A percentile compares a stretch with the other conserved stretches of the same genome.
phyloP scores from a whole-genome alignment of 2,888 invertebrate species.

The Ptychoptera contaminata region DNA sequence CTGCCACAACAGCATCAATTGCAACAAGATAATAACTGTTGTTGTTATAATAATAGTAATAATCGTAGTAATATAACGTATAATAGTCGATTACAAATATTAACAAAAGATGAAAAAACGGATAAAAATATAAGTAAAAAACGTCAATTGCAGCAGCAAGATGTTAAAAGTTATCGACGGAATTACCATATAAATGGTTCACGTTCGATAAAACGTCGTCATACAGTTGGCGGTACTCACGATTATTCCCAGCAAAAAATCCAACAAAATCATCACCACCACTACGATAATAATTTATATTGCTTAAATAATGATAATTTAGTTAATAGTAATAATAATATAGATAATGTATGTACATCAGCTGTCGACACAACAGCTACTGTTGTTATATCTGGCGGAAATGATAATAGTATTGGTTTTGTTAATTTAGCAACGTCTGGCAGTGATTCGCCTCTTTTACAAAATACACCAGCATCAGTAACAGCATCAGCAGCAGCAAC shows the following conservation, averaged over 20 bases:
- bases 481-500: too few relatives aligned
- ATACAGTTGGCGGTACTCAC: slow-evolving; percentile 87
- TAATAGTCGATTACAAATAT: slow-evolving; percentile 15
- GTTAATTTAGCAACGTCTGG: too few relatives aligned
- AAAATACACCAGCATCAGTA: too few relatives aligned
- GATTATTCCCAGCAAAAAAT: slow-evolving; percentile 35
- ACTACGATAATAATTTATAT: too few relatives aligned
- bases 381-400: too few relatives aligned
- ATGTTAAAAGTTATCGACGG: slow-evolving; percentile 12
- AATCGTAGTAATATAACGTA: slow-evolving; percentile 14
- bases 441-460: too few relatives aligned
- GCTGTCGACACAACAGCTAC: too few relatives aligned
- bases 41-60: slow-evolving; percentile 1
- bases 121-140: slow-evolving; percentile 65
- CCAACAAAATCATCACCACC: too few relatives aligned
- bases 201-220: slow-evolving; percentile 66
- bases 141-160: slow-evolving; percentile 38
- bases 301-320: too few relatives aligned
- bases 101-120: slow-evolving; percentile 60
- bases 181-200: slow-evolving; percentile 12
- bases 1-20: slow-evolving; percentile 1
- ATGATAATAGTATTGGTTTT: too few relatives aligned
- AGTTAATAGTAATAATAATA: too few relatives aligned
- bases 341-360: too few relatives aligned
- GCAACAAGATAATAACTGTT: neutral